Conservation (phyloP, 2,888 invertebrate genomes). For the Hedychridium roseum region DNA sequence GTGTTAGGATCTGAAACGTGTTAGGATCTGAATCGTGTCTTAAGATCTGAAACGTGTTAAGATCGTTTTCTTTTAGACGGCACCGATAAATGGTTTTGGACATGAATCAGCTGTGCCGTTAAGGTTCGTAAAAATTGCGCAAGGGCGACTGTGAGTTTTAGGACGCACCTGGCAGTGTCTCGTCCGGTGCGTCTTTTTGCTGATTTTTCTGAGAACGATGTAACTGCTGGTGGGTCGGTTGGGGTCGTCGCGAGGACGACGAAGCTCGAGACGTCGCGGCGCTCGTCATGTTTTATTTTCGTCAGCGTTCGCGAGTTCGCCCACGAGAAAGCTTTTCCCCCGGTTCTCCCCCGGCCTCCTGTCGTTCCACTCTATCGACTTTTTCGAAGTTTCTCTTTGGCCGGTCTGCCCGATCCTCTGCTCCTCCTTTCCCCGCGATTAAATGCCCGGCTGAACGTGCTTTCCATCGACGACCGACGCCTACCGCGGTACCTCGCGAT, state of each 20-base stretch:
- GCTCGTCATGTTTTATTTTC: constrained; percentile 24
- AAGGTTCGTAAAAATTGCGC: background rate
- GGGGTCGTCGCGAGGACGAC: constrained; percentile 11
- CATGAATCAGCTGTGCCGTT: too few relatives aligned
- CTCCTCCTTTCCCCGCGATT: background rate
- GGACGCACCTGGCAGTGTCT: background rate
- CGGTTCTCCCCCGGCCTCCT: background rate
- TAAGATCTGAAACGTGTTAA: too few relatives aligned
- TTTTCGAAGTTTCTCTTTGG: constrained; percentile 1
- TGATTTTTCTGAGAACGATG: too few relatives aligned
- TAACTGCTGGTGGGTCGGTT: too few relatives aligned
- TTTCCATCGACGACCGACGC: background rate
- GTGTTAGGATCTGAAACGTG: too few relatives aligned
- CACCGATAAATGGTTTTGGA: too few relatives aligned
- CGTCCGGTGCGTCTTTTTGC: too few relatives aligned
- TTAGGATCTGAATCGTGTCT: too few relatives aligned
- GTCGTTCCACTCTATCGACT: too few relatives aligned
- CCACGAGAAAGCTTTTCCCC: constrained; percentile 8
- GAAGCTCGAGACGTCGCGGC: constrained; percentile 18
- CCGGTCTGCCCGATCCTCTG: background rate
- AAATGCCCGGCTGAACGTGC: background rate
- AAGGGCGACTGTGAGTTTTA: background rate
- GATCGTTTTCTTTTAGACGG: too few relatives aligned
- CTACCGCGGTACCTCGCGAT: constrained; percentile 11
- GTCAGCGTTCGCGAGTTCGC: constrained; percentile 11